phyloP scores from a whole-genome alignment of 2,113 vertebrate species.

The Salvelinus namaycush region DNA sequence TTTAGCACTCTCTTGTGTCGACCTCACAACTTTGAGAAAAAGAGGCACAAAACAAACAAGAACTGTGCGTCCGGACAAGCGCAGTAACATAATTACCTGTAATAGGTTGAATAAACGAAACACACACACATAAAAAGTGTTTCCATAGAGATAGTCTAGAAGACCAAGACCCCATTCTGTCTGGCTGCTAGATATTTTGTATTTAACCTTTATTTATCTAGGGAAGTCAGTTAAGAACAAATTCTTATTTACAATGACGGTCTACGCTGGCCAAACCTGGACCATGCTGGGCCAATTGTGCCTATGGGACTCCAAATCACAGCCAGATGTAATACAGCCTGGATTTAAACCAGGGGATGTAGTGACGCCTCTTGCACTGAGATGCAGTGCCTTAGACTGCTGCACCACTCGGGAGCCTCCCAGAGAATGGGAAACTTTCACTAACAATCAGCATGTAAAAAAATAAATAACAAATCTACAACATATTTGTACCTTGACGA shows the following conservation, averaged over 20 bases:
- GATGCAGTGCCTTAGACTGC: not conserved
- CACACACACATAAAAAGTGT: not conserved
- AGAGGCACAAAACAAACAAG: slow-evolving; percentile 7
- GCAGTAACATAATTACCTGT: not conserved
- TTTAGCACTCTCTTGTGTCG: not conserved
- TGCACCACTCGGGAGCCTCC: not conserved
- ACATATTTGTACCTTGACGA: not conserved
- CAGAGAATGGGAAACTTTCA: not conserved
- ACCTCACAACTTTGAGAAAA: not conserved
- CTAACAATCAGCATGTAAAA: not conserved
- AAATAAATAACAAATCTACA: not conserved
- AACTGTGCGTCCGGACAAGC: not conserved
- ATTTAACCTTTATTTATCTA: no score
- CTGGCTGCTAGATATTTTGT: no score
- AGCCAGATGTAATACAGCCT: no score
- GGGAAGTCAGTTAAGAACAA: no score
- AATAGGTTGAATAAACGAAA: not conserved
- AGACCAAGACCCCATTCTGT: no score
- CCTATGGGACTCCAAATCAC: no score
- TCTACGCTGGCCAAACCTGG: no score
- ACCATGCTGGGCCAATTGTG: no score
- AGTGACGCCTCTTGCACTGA: no score
- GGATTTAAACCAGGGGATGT: no score
- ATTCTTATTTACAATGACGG: no score
- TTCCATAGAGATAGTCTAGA: not conserved